Evolutionary conservation across 2,797 vertebrate species (phyloP).

Genomic region (Ceryle rudis): DNA sequence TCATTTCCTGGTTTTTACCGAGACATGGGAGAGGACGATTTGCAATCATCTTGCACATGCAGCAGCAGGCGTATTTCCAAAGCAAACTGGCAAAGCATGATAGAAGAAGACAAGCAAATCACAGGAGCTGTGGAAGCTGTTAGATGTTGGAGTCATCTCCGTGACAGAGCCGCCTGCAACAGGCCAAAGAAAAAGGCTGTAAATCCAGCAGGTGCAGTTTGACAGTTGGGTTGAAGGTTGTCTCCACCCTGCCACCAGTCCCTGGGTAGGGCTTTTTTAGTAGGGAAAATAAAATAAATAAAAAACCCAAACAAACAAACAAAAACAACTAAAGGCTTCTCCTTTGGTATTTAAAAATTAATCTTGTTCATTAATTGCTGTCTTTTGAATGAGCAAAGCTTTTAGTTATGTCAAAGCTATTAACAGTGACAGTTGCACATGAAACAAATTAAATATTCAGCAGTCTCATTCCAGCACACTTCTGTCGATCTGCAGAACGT

Average conservation of each 20-base stretch:
- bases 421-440: neutral
- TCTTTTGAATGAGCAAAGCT: constrained; percentile 39
- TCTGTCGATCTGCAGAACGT: neutral
- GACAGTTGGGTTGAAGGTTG: neutral
- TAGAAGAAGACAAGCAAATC: neutral
- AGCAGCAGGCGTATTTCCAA: neutral
- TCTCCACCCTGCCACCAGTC: neutral
- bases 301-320: neutral
- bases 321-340: neutral
- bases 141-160: fast-evolving
- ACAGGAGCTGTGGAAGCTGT: neutral
- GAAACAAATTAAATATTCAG: constrained; percentile 56
- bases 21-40: fast-evolving
- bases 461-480: constrained; percentile 5
- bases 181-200: neutral
- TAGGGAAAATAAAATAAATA: neutral
- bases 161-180: neutral
- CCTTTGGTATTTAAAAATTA: neutral
- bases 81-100: neutral
- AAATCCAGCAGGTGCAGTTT: neutral
- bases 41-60: neutral
- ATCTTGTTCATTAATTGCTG: constrained; percentile 50
- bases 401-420: constrained; percentile 53
- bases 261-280: neutral
- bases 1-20: neutral